Base-by-base conservation (phyloP, 2,113 vertebrate genomes). In the Cyphomyrus discorhynchus region DNA sequence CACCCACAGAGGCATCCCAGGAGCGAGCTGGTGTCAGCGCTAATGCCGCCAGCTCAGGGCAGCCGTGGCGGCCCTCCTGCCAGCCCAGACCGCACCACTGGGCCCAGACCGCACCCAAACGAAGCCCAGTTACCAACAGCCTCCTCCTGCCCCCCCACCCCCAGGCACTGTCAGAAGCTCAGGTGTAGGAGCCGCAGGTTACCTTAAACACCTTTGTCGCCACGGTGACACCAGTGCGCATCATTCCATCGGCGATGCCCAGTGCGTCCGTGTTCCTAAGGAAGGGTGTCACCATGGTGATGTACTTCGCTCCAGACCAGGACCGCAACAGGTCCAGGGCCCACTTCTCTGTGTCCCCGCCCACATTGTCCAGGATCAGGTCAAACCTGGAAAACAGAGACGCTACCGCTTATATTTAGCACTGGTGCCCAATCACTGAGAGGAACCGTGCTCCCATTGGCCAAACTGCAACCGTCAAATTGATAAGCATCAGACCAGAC, bases 251-350 rank as follows among this genome's bases (percentile, higher is more conserved):
- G n/a, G 97, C 97, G 1, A 99, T 66, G 19, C 98, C 98, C 90
- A 99, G 94, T 10, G 2, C 93, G 94, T 99, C 98, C 24, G 97
- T 96, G 93, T 99, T 99, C 88, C 96, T 95, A 88, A 99, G 93
- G 92, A 99, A 99, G 11, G 98, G 98, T 0, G 98, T 99, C 87
- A 99, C 96, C 39, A 99, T 93, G 1, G 98, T 98, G 91, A 99
- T 96, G 0, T 97, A 99, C 0, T 97, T 98, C 74, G 98, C 97
- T 42, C 98, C 98, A 0, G 96, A 95, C 98, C 98, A 99, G 0
- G 98, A 98, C 93, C 97, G 98, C 83, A 99, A 96, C 10, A 97
- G 95, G 56, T 90, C 93, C 56, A 96, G 92, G 0, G 98, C 98
- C 98, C 98, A 98, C 0, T 91, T 92, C 93, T 99, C 98, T 0